Percentiles rank a stretch among this genome's conserved stretches.
Evolutionary conservation across 1,140 invertebrate species (phyloP).

Genomic region (Bradysia coprophila): DNA sequence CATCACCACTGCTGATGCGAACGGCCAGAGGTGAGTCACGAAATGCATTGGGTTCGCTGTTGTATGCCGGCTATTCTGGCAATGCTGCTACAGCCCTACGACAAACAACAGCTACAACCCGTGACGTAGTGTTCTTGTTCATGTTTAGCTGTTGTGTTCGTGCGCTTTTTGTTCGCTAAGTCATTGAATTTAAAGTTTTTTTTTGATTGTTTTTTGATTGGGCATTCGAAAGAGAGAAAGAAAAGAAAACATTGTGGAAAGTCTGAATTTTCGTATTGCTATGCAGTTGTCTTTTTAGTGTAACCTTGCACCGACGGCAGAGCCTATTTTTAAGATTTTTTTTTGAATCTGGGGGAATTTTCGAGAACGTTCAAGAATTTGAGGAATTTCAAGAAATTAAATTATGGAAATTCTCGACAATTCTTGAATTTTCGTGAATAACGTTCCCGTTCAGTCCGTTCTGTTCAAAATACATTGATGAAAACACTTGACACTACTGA

Average conservation of each 20-base stretch:
- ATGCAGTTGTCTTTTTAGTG: too few species aligned
- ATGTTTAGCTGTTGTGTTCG: slow-evolving; percentile 1
- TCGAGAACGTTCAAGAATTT: too few species aligned
- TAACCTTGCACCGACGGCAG: too few species aligned
- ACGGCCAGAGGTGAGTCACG: slow-evolving; percentile 66
- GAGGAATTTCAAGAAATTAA: too few species aligned
- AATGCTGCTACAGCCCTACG: slow-evolving; percentile 7
- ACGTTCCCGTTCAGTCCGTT: too few species aligned
- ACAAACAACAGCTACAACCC: slow-evolving; percentile 1
- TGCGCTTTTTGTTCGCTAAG: not conserved
- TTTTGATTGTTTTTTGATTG: not conserved
- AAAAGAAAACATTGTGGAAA: not conserved
- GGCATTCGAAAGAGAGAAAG: not conserved
- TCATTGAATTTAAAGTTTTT: not conserved
- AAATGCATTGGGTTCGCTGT: slow-evolving; percentile 24
- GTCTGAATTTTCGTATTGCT: too few species aligned
- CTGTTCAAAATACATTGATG: too few species aligned
- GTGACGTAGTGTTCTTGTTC: slow-evolving; percentile 11
- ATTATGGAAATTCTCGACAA: too few species aligned
- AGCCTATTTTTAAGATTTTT: too few species aligned
- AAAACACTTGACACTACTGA: too few species aligned
- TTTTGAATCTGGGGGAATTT: too few species aligned
- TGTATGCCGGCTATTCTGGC: slow-evolving; percentile 5
- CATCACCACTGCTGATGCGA: slow-evolving; percentile 54
- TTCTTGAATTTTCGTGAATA: too few species aligned